phyloP scores from a whole-genome alignment of 2,113 vertebrate species.

The Panurus biarmicus region DNA sequence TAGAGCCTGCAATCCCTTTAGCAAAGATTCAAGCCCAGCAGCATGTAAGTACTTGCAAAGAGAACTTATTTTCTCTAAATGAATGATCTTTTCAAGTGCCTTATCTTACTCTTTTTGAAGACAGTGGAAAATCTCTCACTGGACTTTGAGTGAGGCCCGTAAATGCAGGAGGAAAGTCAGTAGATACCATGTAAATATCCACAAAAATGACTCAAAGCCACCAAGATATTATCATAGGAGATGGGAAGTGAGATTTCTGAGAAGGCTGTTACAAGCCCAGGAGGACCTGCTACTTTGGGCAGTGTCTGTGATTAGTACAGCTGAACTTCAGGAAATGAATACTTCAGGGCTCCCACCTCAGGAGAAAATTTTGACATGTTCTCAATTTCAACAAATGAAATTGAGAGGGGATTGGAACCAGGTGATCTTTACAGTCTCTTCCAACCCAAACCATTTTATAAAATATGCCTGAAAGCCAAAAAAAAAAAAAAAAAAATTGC shows the following conservation, averaged over 20 bases:
- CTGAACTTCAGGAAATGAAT: slow-evolving; percentile 1
- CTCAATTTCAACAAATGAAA: neutral
- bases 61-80: slow-evolving; percentile 4
- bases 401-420: neutral
- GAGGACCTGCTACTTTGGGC: neutral
- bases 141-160: neutral
- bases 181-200: neutral
- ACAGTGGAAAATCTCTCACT: neutral
- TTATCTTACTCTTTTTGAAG: slow-evolving; percentile 17
- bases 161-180: neutral
- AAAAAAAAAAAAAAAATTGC: neutral
- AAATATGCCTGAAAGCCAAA: neutral
- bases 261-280: neutral
- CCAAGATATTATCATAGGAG: neutral
- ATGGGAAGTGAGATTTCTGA: slow-evolving; percentile 23
- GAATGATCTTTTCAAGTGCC: slow-evolving; percentile 28
- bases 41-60: slow-evolving; percentile 59
- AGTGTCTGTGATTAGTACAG: neutral
- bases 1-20: slow-evolving; percentile 32
- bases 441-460: neutral
- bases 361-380: neutral
- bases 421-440: neutral
- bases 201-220: neutral
- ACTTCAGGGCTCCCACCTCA: neutral
- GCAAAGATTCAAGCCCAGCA: slow-evolving; percentile 13